Base-by-base conservation (phyloP, 2,113 vertebrate genomes). In the Marmota flaviventris region DNA sequence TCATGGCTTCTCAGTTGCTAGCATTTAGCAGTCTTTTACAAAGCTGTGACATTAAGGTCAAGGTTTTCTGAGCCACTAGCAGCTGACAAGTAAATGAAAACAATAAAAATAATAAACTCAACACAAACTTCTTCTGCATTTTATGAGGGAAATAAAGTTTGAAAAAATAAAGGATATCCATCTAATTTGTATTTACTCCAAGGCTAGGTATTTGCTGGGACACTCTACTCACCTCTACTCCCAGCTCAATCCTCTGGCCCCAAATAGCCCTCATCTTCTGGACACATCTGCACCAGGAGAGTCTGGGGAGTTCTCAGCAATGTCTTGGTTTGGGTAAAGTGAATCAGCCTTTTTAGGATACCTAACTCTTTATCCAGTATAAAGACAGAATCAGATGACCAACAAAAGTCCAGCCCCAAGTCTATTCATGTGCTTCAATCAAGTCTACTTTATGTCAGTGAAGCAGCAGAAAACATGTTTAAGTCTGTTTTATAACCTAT, bases 211-310 rank as follows among this genome's bases (percentile, higher is more conserved):
- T 72, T 90, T 73, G 12, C 5, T 3, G 10, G 79, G 24, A 20
- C 11, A 58, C 14, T 18, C 4, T 1, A 0, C 11, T 3, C 6
- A 51, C 3, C 1, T 42, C 53, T n/a, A 32, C 1, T 18, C 0
- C 8, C 27, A 65, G 5, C 20, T 10, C 0, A 83, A 16, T 2
- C 39, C 72, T 91, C 34, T 45, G 5, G 25, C 6, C 48, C 29
- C 79, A 51, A 77, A 87, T 34, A 25, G 32, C 32, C 10, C 5
- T 58, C 37, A 27, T n/a, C 4, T 51, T 88, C 25, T 58, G 37
- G 5, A 53, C 13, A 69, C 5, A 85, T 70, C 61, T 51, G 10
- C 2, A 91, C 10, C 5, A 63, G 8, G 0, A 2, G 29, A 14
- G 2, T 16, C 2, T 29, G 6, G 8, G 20, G 58, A 24, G 69